Evolutionary conservation across 2,113 vertebrate genomes (phyloP).

Genomic region (Campylorhamphus procurvoides): DNA sequence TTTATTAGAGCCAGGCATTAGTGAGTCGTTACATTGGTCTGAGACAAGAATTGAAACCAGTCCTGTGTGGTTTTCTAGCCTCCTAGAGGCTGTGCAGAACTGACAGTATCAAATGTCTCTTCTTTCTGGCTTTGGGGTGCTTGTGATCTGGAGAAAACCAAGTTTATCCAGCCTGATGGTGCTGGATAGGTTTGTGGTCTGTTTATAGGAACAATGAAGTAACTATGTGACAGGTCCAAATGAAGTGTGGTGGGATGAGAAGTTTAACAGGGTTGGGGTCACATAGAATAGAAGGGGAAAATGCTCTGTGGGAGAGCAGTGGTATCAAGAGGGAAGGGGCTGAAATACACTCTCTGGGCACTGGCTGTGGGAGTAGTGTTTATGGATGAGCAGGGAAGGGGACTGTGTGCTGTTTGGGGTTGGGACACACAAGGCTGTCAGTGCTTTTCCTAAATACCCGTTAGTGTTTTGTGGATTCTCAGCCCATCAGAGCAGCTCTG

Average conservation of each 20-base stretch:
- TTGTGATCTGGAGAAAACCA: background rate
- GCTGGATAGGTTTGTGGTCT: background rate
- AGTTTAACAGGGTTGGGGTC: background rate
- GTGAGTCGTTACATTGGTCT: background rate
- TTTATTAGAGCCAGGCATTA: background rate
- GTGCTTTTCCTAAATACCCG: background rate
- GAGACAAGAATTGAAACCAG: background rate
- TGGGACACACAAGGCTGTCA: background rate
- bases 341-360: background rate
- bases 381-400: background rate
- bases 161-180: background rate
- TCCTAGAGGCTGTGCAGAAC: background rate
- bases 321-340: background rate
- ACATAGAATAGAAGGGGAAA: background rate
- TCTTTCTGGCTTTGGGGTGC: background rate
- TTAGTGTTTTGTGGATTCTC: background rate
- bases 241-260: background rate
- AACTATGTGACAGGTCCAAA: background rate
- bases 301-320: background rate
- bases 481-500: background rate
- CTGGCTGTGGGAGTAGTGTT: background rate
- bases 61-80: background rate
- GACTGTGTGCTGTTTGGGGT: fast-evolving
- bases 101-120: background rate
- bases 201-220: background rate